These are phyloP conservation scores for Dendrocincla tyrannina DNA, from an alignment of 2,797 vertebrate species.

Conservation along the genomic window DNA sequence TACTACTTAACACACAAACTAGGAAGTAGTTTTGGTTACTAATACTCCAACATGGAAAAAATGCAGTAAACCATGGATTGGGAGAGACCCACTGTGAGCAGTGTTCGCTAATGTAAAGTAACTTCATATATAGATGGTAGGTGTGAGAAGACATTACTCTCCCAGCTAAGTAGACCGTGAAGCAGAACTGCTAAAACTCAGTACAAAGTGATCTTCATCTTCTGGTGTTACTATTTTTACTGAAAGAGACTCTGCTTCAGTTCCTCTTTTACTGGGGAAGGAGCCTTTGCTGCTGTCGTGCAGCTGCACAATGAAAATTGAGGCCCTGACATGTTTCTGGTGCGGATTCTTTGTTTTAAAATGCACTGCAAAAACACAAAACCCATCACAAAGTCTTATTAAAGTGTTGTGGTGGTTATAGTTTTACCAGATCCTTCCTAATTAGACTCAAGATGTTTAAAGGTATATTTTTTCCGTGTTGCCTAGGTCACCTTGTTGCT, in stretches of 20 bases:
- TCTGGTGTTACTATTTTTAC: neutral
- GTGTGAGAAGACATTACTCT: neutral
- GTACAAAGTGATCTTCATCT: neutral
- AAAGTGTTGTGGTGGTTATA: neutral
- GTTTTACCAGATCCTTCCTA: neutral
- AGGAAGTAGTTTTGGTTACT: neutral
- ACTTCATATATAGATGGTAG: neutral
- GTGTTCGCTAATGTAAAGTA: neutral
- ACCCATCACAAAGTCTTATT: neutral
- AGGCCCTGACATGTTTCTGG: neutral
- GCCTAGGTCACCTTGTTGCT: neutral
- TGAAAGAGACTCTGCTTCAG: neutral
- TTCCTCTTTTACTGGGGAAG: constrained; percentile 1
- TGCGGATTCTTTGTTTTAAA: neutral
- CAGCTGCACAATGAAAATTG: neutral
- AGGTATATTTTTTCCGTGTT: neutral
- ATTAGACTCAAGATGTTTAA: neutral
- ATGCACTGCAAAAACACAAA: neutral
- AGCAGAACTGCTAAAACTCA: neutral
- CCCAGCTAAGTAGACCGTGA: neutral
- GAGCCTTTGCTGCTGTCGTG: neutral
- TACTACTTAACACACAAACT: neutral
- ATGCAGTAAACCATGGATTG: neutral
- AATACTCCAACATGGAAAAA: neutral
- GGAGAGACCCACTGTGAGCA: neutral